Evolutionary conservation across 2,888 invertebrate genomes (phyloP).

Genomic region (Dichetophora obliterata): DNA sequence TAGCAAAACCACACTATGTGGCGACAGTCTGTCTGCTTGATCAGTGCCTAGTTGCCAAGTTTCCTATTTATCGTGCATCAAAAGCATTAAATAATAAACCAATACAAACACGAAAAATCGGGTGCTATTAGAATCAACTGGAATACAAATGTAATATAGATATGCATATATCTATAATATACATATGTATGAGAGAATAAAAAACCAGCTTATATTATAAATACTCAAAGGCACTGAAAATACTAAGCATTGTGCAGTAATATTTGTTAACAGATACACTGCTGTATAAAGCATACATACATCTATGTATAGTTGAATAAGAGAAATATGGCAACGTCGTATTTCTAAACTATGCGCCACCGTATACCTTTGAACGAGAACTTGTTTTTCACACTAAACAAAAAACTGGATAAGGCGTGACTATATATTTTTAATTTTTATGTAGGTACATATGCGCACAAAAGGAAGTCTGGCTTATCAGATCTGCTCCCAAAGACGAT

Average conservation of each 20-base stretch:
- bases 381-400: conserved; percentile 14
- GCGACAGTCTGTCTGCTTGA: conserved; percentile 96
- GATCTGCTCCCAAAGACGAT: neutral
- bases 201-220: neutral
- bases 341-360: neutral
- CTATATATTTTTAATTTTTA: neutral
- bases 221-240: neutral
- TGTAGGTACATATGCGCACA: neutral
- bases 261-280: neutral
- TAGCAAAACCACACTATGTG: conserved; percentile 81
- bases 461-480: neutral
- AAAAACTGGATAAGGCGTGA: neutral
- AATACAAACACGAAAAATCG: neutral
- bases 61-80: neutral
- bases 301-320: neutral
- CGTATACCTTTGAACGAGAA: conserved; percentile 3
- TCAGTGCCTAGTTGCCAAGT: conserved; percentile 74
- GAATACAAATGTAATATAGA: too few species aligned
- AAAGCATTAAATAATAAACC: neutral
- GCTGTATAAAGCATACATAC: neutral
- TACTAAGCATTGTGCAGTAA: neutral
- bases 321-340: conserved; percentile 19
- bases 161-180: too few species aligned
- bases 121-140: too few species aligned
- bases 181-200: too few species aligned